These are phyloP conservation scores for Tyto alba DNA, from an alignment of 2,113 vertebrate genomes.

Conservation along the genomic window DNA sequence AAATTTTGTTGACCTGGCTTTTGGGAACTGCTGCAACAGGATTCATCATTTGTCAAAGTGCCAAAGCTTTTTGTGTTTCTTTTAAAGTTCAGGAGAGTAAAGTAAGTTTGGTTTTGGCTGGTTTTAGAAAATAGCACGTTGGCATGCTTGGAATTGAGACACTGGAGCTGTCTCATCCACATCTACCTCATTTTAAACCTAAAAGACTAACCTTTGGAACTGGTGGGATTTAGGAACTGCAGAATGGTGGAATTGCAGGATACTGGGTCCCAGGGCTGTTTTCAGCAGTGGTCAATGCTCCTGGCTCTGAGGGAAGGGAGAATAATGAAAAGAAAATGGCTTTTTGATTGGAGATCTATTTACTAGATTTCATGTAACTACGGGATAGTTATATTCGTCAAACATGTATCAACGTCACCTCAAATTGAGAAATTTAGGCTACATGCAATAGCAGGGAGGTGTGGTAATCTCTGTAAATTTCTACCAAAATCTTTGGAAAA, in stretches of 20 bases:
- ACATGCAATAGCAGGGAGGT: neutral
- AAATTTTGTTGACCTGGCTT: neutral
- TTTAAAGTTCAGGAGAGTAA: neutral
- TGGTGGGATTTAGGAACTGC: neutral
- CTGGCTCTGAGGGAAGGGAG: neutral
- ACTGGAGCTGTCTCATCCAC: neutral
- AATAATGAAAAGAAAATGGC: neutral
- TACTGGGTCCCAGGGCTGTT: neutral
- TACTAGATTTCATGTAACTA: neutral
- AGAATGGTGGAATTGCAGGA: neutral
- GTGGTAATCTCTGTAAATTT: neutral
- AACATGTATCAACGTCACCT: neutral
- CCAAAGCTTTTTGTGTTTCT: neutral
- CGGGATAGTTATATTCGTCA: neutral
- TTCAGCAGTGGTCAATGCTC: neutral
- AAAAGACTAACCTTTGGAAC: neutral
- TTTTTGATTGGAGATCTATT: neutral
- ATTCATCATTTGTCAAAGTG: neutral
- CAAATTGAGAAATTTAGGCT: neutral
- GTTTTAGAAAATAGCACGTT: neutral
- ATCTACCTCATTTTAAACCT: neutral
- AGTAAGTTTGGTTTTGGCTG: neutral
- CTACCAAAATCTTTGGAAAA: neutral
- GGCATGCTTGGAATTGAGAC: neutral
- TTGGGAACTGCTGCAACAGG: neutral